Base-by-base conservation (phyloP, 2,797 vertebrate species). In the Gobio occitaniae region DNA sequence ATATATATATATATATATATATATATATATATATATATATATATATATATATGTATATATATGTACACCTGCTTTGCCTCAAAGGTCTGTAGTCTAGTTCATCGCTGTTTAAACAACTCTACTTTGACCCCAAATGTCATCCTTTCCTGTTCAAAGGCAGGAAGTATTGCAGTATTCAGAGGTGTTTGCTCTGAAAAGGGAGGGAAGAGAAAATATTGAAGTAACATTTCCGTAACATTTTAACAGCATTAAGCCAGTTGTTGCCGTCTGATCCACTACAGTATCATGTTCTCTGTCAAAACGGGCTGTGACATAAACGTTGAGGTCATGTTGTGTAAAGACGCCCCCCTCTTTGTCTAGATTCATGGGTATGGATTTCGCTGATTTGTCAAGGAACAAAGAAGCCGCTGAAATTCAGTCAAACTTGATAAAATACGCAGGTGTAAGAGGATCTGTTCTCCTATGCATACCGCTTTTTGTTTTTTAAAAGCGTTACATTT, bases 321-420 rank as follows among this genome's bases (percentile, higher is more conserved):
- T 83, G 52, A 66, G 76, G 72, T 54, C 65, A 68, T 83, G 74
- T 84, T 87, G 79, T 78, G 69, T 86, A 68, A 83, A 86, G 74
- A 61, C 19, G 38, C 82, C 78, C 52, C 78, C 71, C 19, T 77
- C 75, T 79, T 83, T 86, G 54, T 72, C 59, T 44, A 69, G 89
- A 80, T 87, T 88, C 85, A 90, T 69, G 85, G 85, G 84, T 87
- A 84, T 90, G 78, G 83, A 87, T 90, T 90, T 88, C 85, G 76
- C 41, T 69, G 71, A 86, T 87, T 74, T 47, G 63, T 80, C 44
- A 17, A 70, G 63, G 76, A 80, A 87, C 83, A 90, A 86, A 90
- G 61, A 32, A 3, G 10, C 76, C 16, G 41, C 79, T 81, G 90
- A 88, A 84, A 85, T 88, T 38, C 74, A 83, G 70, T 70, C 78